phyloP scores from a whole-genome alignment of 1,140 invertebrate species.

The Steinernema khuongi region DNA sequence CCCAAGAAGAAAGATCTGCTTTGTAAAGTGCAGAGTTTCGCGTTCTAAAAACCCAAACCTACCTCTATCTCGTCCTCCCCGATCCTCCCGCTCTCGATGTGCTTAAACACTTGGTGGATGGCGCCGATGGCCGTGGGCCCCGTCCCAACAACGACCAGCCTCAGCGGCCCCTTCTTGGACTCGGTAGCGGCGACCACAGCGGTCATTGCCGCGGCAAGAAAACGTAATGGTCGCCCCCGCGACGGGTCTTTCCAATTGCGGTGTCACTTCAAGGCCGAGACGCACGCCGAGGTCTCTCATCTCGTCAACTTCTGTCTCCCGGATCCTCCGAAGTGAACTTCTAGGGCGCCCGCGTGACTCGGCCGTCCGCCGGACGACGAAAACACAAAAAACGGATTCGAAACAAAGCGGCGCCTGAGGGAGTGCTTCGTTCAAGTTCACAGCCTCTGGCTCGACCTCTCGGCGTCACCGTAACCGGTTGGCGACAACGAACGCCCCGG shows the following conservation, averaged over 20 bases:
- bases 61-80: not conserved
- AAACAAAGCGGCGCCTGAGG: not conserved
- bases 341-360: not conserved
- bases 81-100: not conserved
- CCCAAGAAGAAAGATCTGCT: not conserved
- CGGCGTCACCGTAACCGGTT: not conserved
- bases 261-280: slow-evolving; percentile 2
- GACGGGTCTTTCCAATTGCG: not conserved
- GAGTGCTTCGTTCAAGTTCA: slow-evolving; percentile 11
- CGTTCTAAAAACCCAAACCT: not conserved
- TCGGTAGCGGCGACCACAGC: not conserved
- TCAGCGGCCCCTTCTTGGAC: not conserved
- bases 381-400: not conserved
- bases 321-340: not conserved
- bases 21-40: slow-evolving; percentile 12
- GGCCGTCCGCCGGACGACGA: not conserved
- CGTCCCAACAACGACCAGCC: slow-evolving; percentile 26
- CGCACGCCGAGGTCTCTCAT: not conserved
- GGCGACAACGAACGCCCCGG: not conserved
- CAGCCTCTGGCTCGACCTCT: not conserved
- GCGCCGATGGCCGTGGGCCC: slow-evolving; percentile 34
- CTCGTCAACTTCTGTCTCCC: not conserved
- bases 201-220: not conserved
- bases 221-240: not conserved
- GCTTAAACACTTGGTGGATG: slow-evolving; percentile 8